Percentiles rank a stretch among this genome's conserved stretches.
Conservation (phyloP, 2,888 invertebrate species). For the Schizaphis graminum region DNA sequence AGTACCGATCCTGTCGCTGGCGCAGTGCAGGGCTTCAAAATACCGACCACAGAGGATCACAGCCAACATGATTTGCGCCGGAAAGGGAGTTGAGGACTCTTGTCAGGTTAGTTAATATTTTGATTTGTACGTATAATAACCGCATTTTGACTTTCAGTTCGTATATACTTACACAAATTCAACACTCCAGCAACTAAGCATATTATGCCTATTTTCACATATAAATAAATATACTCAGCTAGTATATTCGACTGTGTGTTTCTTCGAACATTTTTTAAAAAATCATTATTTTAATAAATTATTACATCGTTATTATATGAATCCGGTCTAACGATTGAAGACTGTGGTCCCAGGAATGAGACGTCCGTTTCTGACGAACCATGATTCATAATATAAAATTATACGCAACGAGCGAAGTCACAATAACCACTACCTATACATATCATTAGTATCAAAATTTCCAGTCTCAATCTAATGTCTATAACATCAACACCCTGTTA, state of each 20-base stretch:
- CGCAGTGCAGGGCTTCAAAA: constrained; percentile 86
- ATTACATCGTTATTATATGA: not conserved
- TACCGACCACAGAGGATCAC: constrained; percentile 87
- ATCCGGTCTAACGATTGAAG: not conserved
- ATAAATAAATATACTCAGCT: not conserved
- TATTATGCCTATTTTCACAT: not conserved
- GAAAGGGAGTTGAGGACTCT: constrained; percentile 84
- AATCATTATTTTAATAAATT: not conserved
- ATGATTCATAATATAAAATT: not conserved
- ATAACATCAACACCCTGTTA: not conserved
- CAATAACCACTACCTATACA: not conserved
- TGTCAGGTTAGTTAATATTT: constrained; percentile 74
- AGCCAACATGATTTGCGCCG: constrained; percentile 88
- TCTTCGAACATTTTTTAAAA: not conserved
- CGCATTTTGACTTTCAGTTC: not conserved
- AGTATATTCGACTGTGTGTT: not conserved
- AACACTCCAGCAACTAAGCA: not conserved
- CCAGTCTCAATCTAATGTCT: not conserved
- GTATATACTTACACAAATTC: not conserved
- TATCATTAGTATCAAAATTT: not conserved
- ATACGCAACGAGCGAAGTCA: not conserved
- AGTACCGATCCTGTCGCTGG: constrained; percentile 84
- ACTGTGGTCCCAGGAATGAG: not conserved
- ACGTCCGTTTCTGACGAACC: not conserved
- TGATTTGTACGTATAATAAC: not conserved